Conservation (phyloP, 2,888 invertebrate species). For the Caenorhabditis afra region DNA sequence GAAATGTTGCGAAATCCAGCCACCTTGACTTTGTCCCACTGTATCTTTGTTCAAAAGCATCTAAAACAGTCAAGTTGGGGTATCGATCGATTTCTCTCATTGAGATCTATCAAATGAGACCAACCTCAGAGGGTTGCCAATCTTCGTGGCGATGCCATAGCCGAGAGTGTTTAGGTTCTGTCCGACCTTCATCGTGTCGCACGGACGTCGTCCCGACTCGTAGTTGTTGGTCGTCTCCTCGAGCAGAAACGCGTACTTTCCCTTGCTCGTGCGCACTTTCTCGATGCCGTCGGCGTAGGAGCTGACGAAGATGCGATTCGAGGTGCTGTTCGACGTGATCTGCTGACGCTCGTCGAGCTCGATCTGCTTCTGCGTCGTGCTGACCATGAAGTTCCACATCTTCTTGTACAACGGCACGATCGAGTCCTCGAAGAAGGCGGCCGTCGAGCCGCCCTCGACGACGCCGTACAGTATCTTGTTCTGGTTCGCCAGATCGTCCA, state of each 20-base stretch:
- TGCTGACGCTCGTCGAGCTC: slow-evolving; percentile 75
- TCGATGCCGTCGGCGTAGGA: slow-evolving; percentile 84
- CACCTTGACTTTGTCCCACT: too few relatives aligned
- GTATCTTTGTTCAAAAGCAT: too few relatives aligned
- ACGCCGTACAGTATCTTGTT: slow-evolving; percentile 94
- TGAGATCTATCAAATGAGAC: too few relatives aligned
- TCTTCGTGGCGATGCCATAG: slow-evolving; percentile 84
- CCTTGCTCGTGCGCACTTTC: slow-evolving; percentile 81
- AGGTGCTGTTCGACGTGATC: slow-evolving; percentile 20
- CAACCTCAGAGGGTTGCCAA: slow-evolving; percentile 72
- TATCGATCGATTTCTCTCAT: neutral
- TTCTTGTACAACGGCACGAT: slow-evolving; percentile 90
- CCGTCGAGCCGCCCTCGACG: slow-evolving; percentile 86
- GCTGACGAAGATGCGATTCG: slow-evolving; percentile 65
- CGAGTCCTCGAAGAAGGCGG: slow-evolving; percentile 92
- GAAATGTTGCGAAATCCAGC: too few relatives aligned
- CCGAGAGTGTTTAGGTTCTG: slow-evolving; percentile 85
- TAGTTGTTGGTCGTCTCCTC: slow-evolving; percentile 86
- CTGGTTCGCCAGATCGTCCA: slow-evolving; percentile 92
- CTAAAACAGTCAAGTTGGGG: too few relatives aligned
- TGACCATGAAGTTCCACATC: slow-evolving; percentile 94
- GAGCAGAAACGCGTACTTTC: slow-evolving; percentile 85
- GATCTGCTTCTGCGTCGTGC: slow-evolving; percentile 84
- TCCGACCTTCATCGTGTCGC: slow-evolving; percentile 90
- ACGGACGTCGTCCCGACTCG: slow-evolving; percentile 91